phyloP scores from a whole-genome alignment of 2,113 vertebrate species.

The Amazona guildingii region DNA sequence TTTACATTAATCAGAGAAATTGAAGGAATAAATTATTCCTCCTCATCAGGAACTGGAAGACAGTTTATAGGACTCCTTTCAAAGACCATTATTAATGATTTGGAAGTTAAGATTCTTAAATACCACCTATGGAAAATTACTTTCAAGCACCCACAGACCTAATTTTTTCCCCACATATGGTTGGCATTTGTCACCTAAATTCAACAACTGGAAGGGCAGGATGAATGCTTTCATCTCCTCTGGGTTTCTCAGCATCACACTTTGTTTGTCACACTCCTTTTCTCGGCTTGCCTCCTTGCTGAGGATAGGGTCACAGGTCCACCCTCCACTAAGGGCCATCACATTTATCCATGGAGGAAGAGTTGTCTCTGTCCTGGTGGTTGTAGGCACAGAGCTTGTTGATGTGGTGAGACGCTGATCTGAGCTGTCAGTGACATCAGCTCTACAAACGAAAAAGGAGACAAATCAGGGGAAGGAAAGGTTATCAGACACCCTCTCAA shows the following conservation, averaged over 20 bases:
- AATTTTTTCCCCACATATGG: background rate
- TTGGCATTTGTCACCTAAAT: background rate
- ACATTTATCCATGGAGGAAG: background rate
- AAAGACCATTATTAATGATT: conserved; percentile 6
- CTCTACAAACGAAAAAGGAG: background rate
- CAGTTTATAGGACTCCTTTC: background rate
- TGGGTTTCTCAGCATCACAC: background rate
- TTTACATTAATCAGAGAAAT: conserved; percentile 43
- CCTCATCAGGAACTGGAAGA: conserved; percentile 4
- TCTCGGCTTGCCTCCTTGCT: background rate
- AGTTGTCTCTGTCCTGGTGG: background rate
- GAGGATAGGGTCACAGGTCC: too few species aligned
- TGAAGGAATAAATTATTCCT: conserved; percentile 43
- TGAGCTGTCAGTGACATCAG: background rate
- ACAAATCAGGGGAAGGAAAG: background rate
- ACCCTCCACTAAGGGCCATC: background rate
- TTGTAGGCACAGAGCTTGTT: background rate
- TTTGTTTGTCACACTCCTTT: background rate
- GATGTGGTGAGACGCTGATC: background rate
- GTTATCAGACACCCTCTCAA: background rate
- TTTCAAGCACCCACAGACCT: background rate
- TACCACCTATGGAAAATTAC: background rate
- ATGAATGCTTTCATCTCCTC: background rate
- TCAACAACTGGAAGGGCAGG: background rate
- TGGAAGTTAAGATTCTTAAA: background rate